Percentiles rank a stretch among this genome's conserved stretches.
phyloP scores from a whole-genome alignment of 2,888 invertebrate species.

The Drosophila diplacantha region DNA sequence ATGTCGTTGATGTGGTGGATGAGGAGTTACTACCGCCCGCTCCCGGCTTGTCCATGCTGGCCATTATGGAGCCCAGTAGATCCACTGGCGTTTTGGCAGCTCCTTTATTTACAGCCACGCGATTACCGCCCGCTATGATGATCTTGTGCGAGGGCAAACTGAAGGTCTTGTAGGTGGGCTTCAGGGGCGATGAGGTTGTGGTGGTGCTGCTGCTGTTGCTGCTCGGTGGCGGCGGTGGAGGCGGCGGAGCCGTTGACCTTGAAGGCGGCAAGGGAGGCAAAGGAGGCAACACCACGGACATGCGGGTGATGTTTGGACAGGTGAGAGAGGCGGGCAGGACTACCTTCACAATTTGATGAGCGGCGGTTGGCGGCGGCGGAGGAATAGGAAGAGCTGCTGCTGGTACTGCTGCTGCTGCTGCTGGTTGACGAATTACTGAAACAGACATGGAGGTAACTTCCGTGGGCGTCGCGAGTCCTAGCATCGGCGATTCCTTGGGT shows the following conservation, averaged over 20 bases:
- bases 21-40: constrained; percentile 49
- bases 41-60: constrained; percentile 76
- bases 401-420: constrained; percentile 1
- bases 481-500: constrained; percentile 9
- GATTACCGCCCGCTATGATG: constrained; percentile 52
- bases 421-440: constrained; percentile 4
- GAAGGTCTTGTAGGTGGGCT: constrained; percentile 62
- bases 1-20: constrained; percentile 26
- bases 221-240: constrained; percentile 63
- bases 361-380: constrained; percentile 37
- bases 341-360: constrained; percentile 57
- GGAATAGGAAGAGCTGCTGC: constrained; percentile 14
- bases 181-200: constrained; percentile 18
- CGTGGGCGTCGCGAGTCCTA: background rate
- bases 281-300: constrained; percentile 54
- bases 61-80: constrained; percentile 78
- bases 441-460: constrained; percentile 3
- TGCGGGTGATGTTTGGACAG: constrained; percentile 41
- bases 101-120: constrained; percentile 25
- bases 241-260: constrained; percentile 36
- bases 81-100: constrained; percentile 63
- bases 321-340: constrained; percentile 54
- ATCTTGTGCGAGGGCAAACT: constrained; percentile 63
- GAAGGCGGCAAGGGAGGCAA: constrained; percentile 53
- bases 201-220: constrained; percentile 21